Conservation (phyloP, 2,888 invertebrate genomes). For the Aspidiotus rigidus region DNA sequence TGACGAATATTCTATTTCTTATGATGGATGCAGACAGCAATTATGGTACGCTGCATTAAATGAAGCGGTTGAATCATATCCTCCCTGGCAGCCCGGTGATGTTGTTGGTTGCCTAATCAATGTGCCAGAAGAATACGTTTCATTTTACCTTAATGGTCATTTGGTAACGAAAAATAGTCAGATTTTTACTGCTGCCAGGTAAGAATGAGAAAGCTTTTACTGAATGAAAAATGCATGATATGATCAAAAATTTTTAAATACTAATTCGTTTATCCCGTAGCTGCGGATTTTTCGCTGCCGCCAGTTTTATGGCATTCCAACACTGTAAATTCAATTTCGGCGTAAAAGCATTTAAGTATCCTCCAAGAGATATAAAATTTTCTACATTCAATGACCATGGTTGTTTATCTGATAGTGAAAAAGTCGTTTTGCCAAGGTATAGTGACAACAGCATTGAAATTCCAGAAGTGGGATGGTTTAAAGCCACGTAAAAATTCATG, state of each 20-base stretch:
- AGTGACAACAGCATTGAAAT: too few relatives aligned
- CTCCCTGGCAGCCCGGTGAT: conserved; percentile 72
- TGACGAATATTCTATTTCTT: conserved; percentile 77
- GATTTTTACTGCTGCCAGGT: conserved; percentile 69
- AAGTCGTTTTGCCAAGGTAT: conserved; percentile 66
- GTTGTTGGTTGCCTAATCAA: conserved; percentile 77
- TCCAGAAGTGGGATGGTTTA: not conserved
- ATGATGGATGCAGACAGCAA: conserved; percentile 82
- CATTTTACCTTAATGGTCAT: conserved; percentile 75
- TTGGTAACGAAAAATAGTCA: conserved; percentile 59
- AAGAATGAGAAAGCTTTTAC: conserved; percentile 38
- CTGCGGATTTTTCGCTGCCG: conserved; percentile 84
- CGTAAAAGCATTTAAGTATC: conserved; percentile 62
- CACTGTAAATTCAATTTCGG: conserved; percentile 92
- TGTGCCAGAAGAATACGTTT: conserved; percentile 54
- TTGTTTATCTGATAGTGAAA: conserved; percentile 63
- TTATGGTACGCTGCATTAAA: conserved; percentile 82
- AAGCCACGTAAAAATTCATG: not conserved
- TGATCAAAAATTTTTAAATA: not conserved
- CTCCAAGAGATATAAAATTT: conserved; percentile 58
- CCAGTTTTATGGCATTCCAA: conserved; percentile 94
- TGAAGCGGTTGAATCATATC: conserved; percentile 56
- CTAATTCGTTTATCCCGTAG: conserved; percentile 44
- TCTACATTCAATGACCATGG: conserved; percentile 70
- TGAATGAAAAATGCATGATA: not conserved